A percentile compares a stretch with the other conserved stretches of the same genome.
phyloP scores from a whole-genome alignment of 2,113 vertebrate genomes.

The Rhegmatorhina hoffmannsi region DNA sequence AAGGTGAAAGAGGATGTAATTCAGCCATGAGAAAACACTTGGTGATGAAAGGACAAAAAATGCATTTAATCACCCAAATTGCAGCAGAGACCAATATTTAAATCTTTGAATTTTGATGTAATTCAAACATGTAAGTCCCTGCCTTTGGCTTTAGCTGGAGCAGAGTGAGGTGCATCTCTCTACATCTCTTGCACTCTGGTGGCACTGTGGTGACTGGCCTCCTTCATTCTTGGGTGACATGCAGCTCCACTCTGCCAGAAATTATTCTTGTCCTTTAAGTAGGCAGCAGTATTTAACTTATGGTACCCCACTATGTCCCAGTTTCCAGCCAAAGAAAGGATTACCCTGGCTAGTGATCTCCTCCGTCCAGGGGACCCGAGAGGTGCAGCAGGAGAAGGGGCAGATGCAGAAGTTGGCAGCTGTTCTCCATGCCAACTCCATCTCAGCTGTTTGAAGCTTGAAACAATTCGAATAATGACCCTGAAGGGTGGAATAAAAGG shows the following conservation, averaged over 20 bases:
- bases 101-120: background rate
- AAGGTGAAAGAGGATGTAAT: background rate
- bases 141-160: background rate
- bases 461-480: background rate
- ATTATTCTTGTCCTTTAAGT: background rate
- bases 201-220: background rate
- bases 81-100: background rate
- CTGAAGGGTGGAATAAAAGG: background rate
- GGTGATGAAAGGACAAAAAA: background rate
- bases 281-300: background rate
- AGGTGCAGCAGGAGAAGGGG: background rate
- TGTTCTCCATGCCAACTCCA: background rate
- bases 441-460: background rate
- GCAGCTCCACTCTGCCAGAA: background rate
- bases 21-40: background rate
- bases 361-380: background rate
- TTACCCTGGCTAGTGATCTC: background rate
- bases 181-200: accelerated
- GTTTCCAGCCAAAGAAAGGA: background rate
- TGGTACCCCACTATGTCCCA: accelerated
- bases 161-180: background rate
- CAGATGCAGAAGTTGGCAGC: background rate
- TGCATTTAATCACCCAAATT: background rate
- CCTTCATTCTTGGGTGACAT: background rate
- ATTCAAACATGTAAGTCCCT: background rate